phyloP scores from a whole-genome alignment of 1,140 invertebrate species.

The Subanguina moxae region DNA sequence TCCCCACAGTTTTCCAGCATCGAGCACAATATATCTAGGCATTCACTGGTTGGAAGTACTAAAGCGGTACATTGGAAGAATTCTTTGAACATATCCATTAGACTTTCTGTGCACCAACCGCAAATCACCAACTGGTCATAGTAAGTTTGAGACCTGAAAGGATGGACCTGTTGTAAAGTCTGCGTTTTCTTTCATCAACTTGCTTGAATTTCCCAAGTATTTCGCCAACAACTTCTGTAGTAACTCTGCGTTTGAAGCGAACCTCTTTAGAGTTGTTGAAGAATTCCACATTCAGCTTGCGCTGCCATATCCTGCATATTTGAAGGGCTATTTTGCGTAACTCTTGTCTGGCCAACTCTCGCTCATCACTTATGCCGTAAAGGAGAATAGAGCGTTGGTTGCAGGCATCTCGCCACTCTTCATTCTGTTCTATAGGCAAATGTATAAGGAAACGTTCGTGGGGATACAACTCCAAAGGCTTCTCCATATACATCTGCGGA shows the following conservation, averaged over 20 bases:
- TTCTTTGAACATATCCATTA: constrained; percentile 36
- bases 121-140: constrained; percentile 44
- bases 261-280: constrained; percentile 37
- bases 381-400: constrained; percentile 40
- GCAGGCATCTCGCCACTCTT: constrained; percentile 22
- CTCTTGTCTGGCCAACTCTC: constrained; percentile 30
- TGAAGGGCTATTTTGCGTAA: constrained; percentile 33
- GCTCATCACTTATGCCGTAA: constrained; percentile 41
- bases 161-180: too few relatives aligned
- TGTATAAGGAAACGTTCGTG: constrained; percentile 45
- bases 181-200: too few relatives aligned
- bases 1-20: constrained; percentile 34
- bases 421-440: constrained; percentile 37
- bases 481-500: neutral
- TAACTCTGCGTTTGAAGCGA: constrained; percentile 32
- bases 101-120: constrained; percentile 39
- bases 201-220: constrained; percentile 23
- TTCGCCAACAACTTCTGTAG: constrained; percentile 25
- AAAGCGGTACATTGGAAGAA: constrained; percentile 28
- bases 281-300: constrained; percentile 39
- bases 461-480: constrained; percentile 13
- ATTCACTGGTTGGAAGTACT: constrained; percentile 31
- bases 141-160: constrained; percentile 33
- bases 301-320: constrained; percentile 47
- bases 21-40: constrained; percentile 34